A percentile compares a stretch with the other conserved stretches of the same genome.
Conservation (phyloP, 2,888 invertebrate species). For the Hylaea fasciaria region DNA sequence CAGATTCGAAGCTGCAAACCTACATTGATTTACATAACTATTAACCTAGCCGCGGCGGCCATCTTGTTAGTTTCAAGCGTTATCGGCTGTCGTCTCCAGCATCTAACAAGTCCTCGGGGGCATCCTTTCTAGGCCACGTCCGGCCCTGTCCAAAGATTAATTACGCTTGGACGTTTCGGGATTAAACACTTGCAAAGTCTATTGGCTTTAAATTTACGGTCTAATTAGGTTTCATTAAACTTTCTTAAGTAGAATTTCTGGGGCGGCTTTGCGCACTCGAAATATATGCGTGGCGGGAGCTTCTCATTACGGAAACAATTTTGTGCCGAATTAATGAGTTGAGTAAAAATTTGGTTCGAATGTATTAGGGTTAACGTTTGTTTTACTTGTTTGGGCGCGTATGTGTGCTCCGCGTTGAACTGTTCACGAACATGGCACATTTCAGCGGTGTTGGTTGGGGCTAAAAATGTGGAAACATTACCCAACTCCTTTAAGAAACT, state of each 20-base stretch:
- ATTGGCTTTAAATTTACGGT: conserved; percentile 64
- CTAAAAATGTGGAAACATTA: too few relatives aligned
- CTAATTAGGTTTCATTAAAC: conserved; percentile 64
- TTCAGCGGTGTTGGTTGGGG: too few relatives aligned
- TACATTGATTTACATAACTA: too few relatives aligned
- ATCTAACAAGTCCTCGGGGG: conserved; percentile 13
- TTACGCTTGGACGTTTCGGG: conserved; percentile 57
- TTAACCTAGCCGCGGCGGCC: too few relatives aligned
- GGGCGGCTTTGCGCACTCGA: conserved; percentile 30
- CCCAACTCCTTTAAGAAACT: too few relatives aligned
- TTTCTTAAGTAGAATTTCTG: conserved; percentile 42
- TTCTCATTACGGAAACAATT: conserved; percentile 36
- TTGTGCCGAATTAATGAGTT: conserved; percentile 27
- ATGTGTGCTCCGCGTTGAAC: background rate
- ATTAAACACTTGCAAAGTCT: conserved; percentile 62
- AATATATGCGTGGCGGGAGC: conserved; percentile 36
- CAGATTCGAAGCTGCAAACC: too few relatives aligned
- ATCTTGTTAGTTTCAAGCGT: background rate
- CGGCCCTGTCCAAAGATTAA: conserved; percentile 54
- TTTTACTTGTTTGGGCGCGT: conserved; percentile 15
- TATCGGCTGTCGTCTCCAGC: conserved; percentile 6
- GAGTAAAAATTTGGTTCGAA: conserved; percentile 24
- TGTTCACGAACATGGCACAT: too few relatives aligned
- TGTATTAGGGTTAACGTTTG: conserved; percentile 26
- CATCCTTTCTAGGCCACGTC: conserved; percentile 9